Percentiles rank a stretch among this genome's conserved stretches.
Evolutionary conservation across 2,888 invertebrate genomes (phyloP).

Genomic region (Pycnomerus fuliginosus): DNA sequence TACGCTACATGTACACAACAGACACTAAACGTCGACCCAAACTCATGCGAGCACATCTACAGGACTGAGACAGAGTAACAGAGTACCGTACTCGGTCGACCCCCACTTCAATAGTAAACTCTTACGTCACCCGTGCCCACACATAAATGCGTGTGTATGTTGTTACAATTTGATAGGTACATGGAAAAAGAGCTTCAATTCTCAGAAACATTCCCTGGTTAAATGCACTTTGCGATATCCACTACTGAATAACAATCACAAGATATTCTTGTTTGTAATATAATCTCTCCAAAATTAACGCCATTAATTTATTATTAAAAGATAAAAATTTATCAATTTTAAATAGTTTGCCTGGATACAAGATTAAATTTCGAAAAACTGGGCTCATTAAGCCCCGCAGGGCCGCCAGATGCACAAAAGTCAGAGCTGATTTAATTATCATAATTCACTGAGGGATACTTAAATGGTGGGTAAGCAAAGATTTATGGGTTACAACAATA

Average conservation of each 20-base stretch:
- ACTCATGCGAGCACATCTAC: conserved; percentile 6
- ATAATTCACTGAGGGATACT: no score
- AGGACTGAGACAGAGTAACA: conserved; percentile 17
- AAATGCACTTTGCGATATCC: neutral
- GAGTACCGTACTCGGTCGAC: conserved; percentile 9
- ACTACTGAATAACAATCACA: neutral
- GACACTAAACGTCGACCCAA: conserved; percentile 11
- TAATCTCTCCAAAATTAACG: neutral
- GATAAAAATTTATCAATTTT: no score
- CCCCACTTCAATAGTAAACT: conserved; percentile 23
- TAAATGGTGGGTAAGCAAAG: no score
- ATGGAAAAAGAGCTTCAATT: conserved; percentile 15
- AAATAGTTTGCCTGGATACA: neutral
- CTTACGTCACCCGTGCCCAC: conserved; percentile 22
- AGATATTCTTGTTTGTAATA: neutral
- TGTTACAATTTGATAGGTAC: conserved; percentile 7
- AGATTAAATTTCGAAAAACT: conserved; percentile 3
- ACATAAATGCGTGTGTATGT: conserved; percentile 11
- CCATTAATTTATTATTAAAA: neutral
- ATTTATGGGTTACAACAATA: no score
- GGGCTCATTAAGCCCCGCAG: no score
- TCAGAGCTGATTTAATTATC: no score
- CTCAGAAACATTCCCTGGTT: conserved; percentile 1
- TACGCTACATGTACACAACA: conserved; percentile 3
- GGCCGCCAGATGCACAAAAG: no score